phyloP scores from a whole-genome alignment of 23 tunicate genomes.

The Trididemnum miniatum region DNA sequence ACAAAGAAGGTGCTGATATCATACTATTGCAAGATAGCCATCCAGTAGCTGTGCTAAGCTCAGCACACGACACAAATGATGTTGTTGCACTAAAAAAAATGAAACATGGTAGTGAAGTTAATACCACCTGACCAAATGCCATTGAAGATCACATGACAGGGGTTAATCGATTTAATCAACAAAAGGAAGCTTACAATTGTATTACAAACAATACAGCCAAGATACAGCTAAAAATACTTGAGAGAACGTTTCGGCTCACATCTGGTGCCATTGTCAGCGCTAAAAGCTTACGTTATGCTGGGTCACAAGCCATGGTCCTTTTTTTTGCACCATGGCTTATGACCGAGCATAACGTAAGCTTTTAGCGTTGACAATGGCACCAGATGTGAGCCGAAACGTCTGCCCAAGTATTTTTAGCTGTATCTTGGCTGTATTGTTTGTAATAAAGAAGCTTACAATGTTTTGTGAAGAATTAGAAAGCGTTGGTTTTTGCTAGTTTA shows the following conservation, averaged over 20 bases:
- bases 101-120: background rate
- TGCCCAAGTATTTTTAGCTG: too few species aligned
- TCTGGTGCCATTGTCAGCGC: too few species aligned
- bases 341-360: too few species aligned
- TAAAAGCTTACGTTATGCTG: too few species aligned
- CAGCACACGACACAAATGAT: slow-evolving; percentile 10
- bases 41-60: background rate
- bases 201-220: too few species aligned
- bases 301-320: too few species aligned
- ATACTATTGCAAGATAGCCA: background rate
- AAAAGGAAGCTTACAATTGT: background rate
- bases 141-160: slow-evolving; percentile 3
- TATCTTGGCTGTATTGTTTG: too few species aligned
- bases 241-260: too few species aligned
- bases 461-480: background rate
- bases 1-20: background rate
- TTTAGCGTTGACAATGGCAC: too few species aligned
- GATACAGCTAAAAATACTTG: too few species aligned
- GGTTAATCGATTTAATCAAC: slow-evolving; percentile 21
- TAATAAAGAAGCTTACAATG: background rate
- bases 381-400: too few species aligned
- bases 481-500: background rate
- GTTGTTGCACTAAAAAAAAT: background rate
- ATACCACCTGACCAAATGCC: background rate
- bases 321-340: too few species aligned